Percentiles rank a stretch among this genome's conserved stretches.
Evolutionary conservation across 2,888 invertebrate species (phyloP).

Genomic region (Idaea aversata): DNA sequence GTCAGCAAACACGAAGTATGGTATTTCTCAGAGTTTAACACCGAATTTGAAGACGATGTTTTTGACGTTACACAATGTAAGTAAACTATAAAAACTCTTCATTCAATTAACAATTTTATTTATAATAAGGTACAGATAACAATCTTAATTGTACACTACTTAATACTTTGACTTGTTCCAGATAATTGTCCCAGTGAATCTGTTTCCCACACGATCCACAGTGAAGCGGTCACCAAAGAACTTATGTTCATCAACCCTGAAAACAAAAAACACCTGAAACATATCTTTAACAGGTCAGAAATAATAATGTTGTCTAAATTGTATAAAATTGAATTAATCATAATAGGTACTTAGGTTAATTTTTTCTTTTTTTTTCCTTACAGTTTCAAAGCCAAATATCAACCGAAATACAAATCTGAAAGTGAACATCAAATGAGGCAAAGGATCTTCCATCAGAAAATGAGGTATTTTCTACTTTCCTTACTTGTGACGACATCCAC

Average conservation of each 20-base stretch:
- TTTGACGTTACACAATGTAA: conserved; percentile 38
- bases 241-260: conserved; percentile 40
- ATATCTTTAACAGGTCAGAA: conserved; percentile 45
- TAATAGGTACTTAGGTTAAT: not conserved
- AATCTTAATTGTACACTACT: no score
- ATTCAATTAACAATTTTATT: no score
- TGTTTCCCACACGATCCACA: conserved; percentile 18
- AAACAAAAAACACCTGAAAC: conserved; percentile 47
- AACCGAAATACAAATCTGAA: conserved; percentile 36
- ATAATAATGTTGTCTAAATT: not conserved
- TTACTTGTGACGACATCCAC: not conserved
- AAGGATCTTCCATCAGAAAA: conserved; percentile 39
- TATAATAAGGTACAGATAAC: no score
- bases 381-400: conserved; percentile 41
- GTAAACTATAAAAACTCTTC: conserved; percentile 7
- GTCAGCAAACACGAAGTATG: conserved; percentile 45
- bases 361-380: conserved; percentile 17
- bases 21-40: conserved; percentile 46
- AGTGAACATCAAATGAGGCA: conserved; percentile 43
- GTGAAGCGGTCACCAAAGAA: conserved; percentile 37
- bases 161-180: conserved; percentile 11
- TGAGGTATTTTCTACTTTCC: conserved; percentile 34
- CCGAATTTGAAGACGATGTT: conserved; percentile 31
- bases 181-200: conserved; percentile 27
- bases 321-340: not conserved